A percentile compares a stretch with the other conserved stretches of the same genome.
Conservation (phyloP, 1,140 invertebrate species). For the Lamellibrachia luymesi region DNA sequence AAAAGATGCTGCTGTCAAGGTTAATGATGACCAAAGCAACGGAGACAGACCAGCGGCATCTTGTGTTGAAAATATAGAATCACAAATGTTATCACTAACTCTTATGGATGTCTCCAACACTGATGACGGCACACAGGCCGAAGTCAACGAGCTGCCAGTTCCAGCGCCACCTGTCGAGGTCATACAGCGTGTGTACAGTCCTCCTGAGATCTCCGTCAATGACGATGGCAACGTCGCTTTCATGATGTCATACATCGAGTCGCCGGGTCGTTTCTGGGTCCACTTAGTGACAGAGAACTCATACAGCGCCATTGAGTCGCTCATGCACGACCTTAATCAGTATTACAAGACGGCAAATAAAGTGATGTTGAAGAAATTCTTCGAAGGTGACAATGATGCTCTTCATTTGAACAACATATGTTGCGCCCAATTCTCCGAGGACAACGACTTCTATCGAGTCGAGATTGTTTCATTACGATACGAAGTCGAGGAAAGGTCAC, state of each 20-base stretch:
- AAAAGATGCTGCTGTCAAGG: not conserved
- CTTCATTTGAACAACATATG: not conserved
- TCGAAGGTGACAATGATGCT: not conserved
- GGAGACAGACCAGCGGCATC: not conserved
- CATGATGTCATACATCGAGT: conserved; percentile 7
- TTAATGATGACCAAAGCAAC: not conserved
- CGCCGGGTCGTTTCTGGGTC: conserved; percentile 11
- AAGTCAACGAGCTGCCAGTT: not conserved
- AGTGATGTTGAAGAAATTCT: conserved; percentile 1
- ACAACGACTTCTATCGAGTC: not conserved
- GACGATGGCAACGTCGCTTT: not conserved
- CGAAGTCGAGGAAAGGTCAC: conserved; percentile 59
- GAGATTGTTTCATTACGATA: conserved; percentile 9
- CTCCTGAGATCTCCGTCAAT: not conserved
- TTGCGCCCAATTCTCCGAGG: conserved; percentile 13
- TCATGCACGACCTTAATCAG: conserved; percentile 13
- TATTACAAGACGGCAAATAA: conserved; percentile 6
- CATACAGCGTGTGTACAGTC: not conserved
- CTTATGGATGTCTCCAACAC: not conserved
- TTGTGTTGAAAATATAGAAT: not conserved
- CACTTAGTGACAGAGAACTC: not conserved
- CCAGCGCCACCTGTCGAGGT: not conserved
- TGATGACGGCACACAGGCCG: not conserved
- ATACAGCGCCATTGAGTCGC: not conserved
- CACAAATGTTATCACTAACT: not conserved